Evolutionary conservation across 2,797 vertebrate genomes (phyloP).

Genomic region (Acanthopagrus latus): DNA sequence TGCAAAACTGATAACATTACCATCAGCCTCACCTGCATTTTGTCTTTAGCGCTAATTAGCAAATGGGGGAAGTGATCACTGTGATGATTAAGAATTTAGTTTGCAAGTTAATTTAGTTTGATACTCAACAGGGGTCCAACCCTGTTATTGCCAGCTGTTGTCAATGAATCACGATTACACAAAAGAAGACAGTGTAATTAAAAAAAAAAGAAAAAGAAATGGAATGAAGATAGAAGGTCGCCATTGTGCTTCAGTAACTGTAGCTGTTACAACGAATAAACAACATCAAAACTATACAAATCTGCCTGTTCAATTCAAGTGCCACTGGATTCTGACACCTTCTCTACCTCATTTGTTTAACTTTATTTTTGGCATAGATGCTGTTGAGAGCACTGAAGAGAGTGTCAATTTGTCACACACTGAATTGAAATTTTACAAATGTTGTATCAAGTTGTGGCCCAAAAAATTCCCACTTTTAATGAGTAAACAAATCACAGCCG

Average conservation of each 20-base stretch:
- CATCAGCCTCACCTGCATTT: background rate
- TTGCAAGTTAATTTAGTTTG: no score
- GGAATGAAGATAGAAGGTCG: background rate
- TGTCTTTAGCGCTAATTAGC: background rate
- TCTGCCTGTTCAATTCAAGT: background rate
- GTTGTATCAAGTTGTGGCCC: background rate
- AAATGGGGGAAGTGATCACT: background rate
- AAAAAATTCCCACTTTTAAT: conserved; percentile 29
- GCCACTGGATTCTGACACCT: background rate
- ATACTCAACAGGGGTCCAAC: background rate
- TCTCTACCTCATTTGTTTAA: conserved; percentile 5
- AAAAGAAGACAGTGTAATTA: background rate
- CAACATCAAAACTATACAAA: background rate
- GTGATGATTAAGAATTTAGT: background rate
- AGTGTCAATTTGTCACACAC: conserved; percentile 9
- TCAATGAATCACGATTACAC: background rate
- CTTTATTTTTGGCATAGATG: background rate
- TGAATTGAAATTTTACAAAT: background rate
- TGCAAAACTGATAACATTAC: background rate
- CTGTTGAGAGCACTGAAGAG: background rate
- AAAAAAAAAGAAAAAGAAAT: background rate
- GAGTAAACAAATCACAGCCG: conserved; percentile 24
- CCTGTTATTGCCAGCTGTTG: background rate
- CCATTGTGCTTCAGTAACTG: background rate
- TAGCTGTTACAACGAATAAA: background rate